Conservation (phyloP, 2,113 vertebrate species). For the Leucosticte australis region DNA sequence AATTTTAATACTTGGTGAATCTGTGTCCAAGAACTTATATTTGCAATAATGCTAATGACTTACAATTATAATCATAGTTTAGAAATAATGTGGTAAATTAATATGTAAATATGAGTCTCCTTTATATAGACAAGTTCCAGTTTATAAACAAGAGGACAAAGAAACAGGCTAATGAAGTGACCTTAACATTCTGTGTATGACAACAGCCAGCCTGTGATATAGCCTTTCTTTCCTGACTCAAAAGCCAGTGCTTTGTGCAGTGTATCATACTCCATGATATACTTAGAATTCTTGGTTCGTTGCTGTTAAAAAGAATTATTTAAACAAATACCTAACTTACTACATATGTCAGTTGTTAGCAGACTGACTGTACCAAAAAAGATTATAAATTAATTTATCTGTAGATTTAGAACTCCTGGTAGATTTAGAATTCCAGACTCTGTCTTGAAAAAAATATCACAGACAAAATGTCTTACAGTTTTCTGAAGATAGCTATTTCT, state of each 20-base stretch:
- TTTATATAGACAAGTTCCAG: neutral
- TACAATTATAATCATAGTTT: neutral
- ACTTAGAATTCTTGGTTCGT: neutral
- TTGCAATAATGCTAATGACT: neutral
- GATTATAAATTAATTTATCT: neutral
- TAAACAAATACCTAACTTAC: neutral
- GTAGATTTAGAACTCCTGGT: neutral
- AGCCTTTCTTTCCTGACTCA: neutral
- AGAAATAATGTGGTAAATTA: neutral
- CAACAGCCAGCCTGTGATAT: neutral
- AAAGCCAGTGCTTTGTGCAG: neutral
- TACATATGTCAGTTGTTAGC: neutral
- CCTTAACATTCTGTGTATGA: neutral
- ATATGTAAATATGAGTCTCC: neutral
- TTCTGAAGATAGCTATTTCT: neutral
- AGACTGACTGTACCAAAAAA: neutral
- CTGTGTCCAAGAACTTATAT: neutral
- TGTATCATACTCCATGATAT: neutral
- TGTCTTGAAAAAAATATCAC: neutral
- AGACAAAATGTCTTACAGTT: neutral
- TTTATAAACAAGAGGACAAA: neutral
- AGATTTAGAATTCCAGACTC: neutral
- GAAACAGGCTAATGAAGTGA: neutral
- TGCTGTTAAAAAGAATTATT: neutral
- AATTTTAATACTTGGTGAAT: neutral